A percentile compares a stretch with the other conserved stretches of the same genome.
Evolutionary conservation across 2,888 invertebrate species (phyloP).

Genomic region (Ophraella communa): DNA sequence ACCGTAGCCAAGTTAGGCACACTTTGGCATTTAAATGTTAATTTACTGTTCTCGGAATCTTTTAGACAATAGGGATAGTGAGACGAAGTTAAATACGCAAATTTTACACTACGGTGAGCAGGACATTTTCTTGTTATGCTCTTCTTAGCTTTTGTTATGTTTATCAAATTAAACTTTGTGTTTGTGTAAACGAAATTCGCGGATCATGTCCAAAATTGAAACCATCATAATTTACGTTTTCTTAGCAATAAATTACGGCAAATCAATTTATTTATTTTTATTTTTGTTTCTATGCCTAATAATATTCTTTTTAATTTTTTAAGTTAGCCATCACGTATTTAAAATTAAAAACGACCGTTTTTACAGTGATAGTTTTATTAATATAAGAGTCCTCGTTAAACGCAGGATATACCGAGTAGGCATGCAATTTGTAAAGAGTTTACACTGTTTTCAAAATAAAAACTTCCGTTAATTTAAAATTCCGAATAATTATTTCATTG

Average conservation of each 20-base stretch:
- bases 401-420: slow-evolving; percentile 42
- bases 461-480: slow-evolving; percentile 50
- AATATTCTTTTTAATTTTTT: too few relatives aligned
- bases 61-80: slow-evolving; percentile 56
- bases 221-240: neutral
- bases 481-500: slow-evolving; percentile 41
- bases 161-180: slow-evolving; percentile 47
- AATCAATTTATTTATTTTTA: too few relatives aligned
- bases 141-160: slow-evolving; percentile 46
- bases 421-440: slow-evolving; percentile 38
- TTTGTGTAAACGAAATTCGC: slow-evolving; percentile 37
- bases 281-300: too few relatives aligned
- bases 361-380: neutral
- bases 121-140: slow-evolving; percentile 53
- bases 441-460: slow-evolving; percentile 42
- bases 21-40: slow-evolving; percentile 55
- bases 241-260: neutral
- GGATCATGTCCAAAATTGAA: slow-evolving; percentile 43
- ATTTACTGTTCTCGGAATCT: slow-evolving; percentile 58
- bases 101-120: slow-evolving; percentile 60
- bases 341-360: neutral
- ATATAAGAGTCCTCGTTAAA: slow-evolving; percentile 39
- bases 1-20: slow-evolving; percentile 30
- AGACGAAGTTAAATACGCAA: slow-evolving; percentile 60
- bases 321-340: too few relatives aligned